Percentiles rank a stretch among this genome's conserved stretches.
Evolutionary conservation across 2,113 vertebrate species (phyloP).

Genomic region (Cathartes aura): DNA sequence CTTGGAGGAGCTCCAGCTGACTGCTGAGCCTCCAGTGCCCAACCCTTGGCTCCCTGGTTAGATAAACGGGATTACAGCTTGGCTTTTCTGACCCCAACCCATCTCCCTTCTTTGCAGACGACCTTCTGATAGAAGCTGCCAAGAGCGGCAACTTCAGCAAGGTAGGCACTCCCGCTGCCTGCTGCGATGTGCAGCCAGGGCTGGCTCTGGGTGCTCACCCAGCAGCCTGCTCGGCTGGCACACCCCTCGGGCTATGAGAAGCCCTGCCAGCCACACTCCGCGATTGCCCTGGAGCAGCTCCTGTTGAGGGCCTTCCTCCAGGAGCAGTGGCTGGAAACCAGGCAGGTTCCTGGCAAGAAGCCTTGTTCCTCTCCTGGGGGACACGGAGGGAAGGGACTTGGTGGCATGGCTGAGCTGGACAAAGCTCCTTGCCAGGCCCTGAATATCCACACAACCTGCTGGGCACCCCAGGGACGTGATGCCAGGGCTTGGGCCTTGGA

Average conservation of each 20-base stretch:
- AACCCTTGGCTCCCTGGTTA: neutral
- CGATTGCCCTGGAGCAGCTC: neutral
- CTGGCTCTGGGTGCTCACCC: neutral
- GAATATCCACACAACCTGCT: neutral
- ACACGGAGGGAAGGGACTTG: neutral
- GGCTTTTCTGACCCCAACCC: neutral
- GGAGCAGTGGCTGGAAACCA: neutral
- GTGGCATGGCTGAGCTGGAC: neutral
- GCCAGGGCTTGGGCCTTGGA: neutral
- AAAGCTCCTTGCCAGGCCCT: neutral
- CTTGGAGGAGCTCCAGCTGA: neutral
- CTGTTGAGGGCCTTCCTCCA: neutral
- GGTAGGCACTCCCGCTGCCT: conserved; percentile 64
- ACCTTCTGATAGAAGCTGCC: conserved; percentile 86
- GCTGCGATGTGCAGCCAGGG: neutral
- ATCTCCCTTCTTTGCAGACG: conserved; percentile 64
- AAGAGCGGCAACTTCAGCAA: conserved; percentile 86
- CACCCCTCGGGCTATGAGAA: neutral
- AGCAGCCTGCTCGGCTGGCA: neutral
- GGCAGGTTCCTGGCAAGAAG: neutral
- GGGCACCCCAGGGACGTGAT: neutral
- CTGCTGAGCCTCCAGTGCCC: neutral
- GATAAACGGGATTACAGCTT: neutral
- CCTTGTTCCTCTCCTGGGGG: neutral
- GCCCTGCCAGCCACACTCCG: neutral